Base-by-base conservation (phyloP, 2,797 vertebrate genomes). In the Lepus oiostolus region DNA sequence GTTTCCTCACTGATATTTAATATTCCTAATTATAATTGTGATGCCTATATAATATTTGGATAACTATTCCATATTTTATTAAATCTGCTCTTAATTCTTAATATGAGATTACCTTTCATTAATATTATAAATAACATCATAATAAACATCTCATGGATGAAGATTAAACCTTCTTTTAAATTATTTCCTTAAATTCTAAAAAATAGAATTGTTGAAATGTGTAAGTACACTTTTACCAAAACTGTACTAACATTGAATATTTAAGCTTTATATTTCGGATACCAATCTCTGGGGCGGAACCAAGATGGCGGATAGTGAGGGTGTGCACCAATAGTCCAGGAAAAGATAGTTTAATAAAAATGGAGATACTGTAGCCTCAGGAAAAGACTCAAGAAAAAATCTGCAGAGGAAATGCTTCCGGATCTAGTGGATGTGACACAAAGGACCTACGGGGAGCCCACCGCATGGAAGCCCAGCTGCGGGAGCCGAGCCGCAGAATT, bases 91-190 rank as follows among this genome's bases (percentile, higher is more conserved):
- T 13, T 67, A 50, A 67, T 50, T 28, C n/a, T 80, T 28, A 62
- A 68, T 52, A 75, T 47, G 50, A 85, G 47, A 8, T 80, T 77
- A 83, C 4, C 68, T 79, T 93, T 92, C 24, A 96, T 63, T 85
- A 81, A n/a, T 54, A 91, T 62, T 70, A 60, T 88, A 81, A 85
- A 24, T 82, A 74, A 54, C 28, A 65, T 82, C 67, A 11, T 28
- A 80, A 65, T 82, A 82, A 77, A 90, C 24, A 67, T 52, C 28
- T 67, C 3, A 75, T 88, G 8, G 32, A 67, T 52, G 42, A 86
- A 90, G 4, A 10, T 85, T 88, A 75, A 47, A 83, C 52, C 65
- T 38, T 65, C 50, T 87, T 91, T 35, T 28, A 85, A 76, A n/a
- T 30, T 28, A 62, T 90, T 75, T 50, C 21, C 81, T 90, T 86